Evolutionary conservation across 2,797 vertebrate species (phyloP).

Genomic region (Cuniculus paca): DNA sequence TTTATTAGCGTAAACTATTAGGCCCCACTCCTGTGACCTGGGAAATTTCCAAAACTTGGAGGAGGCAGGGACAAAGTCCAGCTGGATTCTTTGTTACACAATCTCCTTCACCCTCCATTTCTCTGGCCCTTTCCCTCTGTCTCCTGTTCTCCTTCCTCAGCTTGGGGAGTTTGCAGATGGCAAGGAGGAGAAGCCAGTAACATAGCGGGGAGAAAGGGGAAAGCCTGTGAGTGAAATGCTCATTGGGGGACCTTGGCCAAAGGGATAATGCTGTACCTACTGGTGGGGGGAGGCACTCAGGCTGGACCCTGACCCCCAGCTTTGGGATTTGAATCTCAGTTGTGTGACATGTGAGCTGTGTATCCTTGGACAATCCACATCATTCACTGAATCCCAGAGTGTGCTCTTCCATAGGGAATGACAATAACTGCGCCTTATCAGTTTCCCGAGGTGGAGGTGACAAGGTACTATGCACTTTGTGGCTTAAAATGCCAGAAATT

Average conservation of each 20-base stretch:
- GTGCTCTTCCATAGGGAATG: no score
- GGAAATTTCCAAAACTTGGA: slow-evolving; percentile 42
- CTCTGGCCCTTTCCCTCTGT: not conserved
- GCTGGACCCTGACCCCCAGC: no score
- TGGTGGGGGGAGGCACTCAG: not conserved
- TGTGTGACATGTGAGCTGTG: not conserved
- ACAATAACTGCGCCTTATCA: no score
- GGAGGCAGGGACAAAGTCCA: not conserved
- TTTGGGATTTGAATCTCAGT: not conserved
- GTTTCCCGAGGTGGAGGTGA: not conserved
- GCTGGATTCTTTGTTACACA: not conserved
- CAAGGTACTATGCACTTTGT: not conserved
- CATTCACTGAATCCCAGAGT: no score
- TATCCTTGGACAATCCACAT: not conserved
- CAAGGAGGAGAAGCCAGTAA: not conserved
- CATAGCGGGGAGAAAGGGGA: not conserved
- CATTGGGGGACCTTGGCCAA: not conserved
- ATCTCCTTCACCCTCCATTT: not conserved
- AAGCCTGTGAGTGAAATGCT: not conserved
- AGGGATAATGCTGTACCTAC: not conserved
- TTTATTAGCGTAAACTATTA: slow-evolving; percentile 31
- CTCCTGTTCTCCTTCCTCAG: not conserved
- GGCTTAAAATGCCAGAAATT: not conserved
- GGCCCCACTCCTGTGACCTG: not conserved
- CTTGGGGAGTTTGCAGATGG: not conserved